These are phyloP conservation scores for Cyprinodon variegatus DNA, from an alignment of 2,113 vertebrate genomes.

Conservation along the genomic window DNA sequence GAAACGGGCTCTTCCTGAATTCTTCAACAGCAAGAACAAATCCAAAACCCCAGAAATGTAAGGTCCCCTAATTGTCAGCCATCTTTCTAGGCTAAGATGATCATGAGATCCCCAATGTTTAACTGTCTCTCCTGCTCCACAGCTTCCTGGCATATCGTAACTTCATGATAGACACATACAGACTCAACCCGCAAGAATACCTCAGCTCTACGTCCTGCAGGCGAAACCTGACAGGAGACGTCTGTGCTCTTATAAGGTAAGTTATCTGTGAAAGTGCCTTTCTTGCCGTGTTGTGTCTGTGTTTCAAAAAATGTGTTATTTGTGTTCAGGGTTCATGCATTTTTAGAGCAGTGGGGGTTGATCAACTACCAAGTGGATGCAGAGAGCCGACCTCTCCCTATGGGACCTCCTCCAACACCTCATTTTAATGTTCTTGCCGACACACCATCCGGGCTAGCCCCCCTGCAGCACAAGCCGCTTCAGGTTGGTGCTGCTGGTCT, in stretches of 20 bases:
- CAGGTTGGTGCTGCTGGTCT: conserved; percentile 74
- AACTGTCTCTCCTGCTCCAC: conserved; percentile 8
- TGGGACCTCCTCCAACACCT: conserved; percentile 96
- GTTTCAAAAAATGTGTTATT: not conserved
- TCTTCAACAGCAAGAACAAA: conserved; percentile 98
- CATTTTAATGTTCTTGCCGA: conserved; percentile 95
- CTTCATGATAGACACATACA: conserved; percentile 98
- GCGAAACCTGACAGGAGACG: conserved; percentile 93
- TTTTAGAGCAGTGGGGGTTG: conserved; percentile 98
- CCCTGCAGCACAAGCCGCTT: conserved; percentile 89
- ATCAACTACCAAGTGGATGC: conserved; percentile 99
- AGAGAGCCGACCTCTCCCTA: conserved; percentile 93
- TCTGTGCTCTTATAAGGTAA: conserved; percentile 96
- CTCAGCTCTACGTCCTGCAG: conserved; percentile 94
- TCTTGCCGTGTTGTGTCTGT: not conserved
- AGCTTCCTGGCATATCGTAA: conserved; percentile 98
- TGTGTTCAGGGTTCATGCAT: conserved; percentile 88
- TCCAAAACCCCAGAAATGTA: conserved; percentile 98
- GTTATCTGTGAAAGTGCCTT: conserved; percentile 18
- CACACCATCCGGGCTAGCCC: conserved; percentile 88
- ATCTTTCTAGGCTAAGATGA: not conserved
- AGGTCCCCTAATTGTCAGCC: conserved; percentile 63
- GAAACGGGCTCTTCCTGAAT: conserved; percentile 92
- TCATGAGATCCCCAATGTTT: not conserved
- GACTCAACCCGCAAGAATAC: conserved; percentile 96